Conservation (phyloP, 30 jellyfish, hydroid and myxozoan species). For the Sanderia malayensis region DNA sequence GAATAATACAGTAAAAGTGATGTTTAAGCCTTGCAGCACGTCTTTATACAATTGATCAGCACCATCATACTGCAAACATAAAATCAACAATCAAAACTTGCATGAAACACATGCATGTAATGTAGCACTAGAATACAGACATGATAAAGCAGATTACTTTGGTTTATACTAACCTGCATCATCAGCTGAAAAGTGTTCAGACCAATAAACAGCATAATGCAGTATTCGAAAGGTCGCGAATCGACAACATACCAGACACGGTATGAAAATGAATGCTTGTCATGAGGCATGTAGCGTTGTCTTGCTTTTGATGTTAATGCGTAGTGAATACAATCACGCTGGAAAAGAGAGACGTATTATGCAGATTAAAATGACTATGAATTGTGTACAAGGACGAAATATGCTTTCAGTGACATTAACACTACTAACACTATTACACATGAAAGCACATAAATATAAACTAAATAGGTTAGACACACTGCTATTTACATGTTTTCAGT, state of each 20-base stretch:
- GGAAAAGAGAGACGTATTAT: no score
- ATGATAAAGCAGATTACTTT: no score
- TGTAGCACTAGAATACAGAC: no score
- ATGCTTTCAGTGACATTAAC: no score
- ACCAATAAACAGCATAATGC: slow-evolving; percentile 83
- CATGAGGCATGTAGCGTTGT: slow-evolving; percentile 84
- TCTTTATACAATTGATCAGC: slow-evolving; percentile 51
- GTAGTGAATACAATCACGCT: slow-evolving; percentile 96
- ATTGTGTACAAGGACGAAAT: no score
- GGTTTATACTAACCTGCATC: slow-evolving; percentile 97
- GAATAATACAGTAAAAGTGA: slow-evolving; percentile 80
- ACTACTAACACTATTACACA: no score
- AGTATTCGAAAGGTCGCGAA: slow-evolving; percentile 92
- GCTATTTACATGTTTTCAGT: no score
- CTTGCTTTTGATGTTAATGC: slow-evolving; percentile 86
- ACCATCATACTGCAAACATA: slow-evolving; percentile 77
- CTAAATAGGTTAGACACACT: no score
- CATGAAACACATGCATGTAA: no score
- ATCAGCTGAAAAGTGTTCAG: slow-evolving; percentile 84
- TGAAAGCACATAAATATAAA: no score
- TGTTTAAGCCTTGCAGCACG: slow-evolving; percentile 69
- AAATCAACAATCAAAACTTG: background rate
- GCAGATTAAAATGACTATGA: no score
- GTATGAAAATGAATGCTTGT: slow-evolving; percentile 85
- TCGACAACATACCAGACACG: slow-evolving; percentile 98